phyloP scores from a whole-genome alignment of 2,113 vertebrate species.

The Barbus barbus region DNA sequence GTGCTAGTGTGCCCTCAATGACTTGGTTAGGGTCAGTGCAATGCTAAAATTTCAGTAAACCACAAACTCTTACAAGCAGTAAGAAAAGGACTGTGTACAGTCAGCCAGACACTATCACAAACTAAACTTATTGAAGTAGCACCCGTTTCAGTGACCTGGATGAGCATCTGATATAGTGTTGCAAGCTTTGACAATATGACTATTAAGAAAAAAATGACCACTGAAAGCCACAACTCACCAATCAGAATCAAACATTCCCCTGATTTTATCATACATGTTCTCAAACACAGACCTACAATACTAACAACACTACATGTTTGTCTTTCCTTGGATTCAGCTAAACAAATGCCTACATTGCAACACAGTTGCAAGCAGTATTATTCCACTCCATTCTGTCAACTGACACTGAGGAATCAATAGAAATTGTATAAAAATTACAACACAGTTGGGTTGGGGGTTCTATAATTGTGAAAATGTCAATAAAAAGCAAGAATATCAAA shows the following conservation, averaged over 20 bases:
- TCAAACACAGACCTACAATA: neutral
- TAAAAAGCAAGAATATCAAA: constrained; percentile 10
- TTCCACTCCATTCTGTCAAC: neutral
- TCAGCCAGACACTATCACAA: neutral
- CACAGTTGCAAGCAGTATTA: neutral
- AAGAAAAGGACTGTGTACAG: neutral
- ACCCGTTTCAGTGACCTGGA: too few species aligned
- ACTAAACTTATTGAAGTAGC: neutral
- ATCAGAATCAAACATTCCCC: too few species aligned
- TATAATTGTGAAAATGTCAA: constrained; percentile 33
- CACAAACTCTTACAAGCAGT: too few species aligned
- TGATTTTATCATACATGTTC: neutral
- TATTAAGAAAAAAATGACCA: too few species aligned
- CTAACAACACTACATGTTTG: neutral
- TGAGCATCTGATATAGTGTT: too few species aligned
- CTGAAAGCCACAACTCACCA: too few species aligned
- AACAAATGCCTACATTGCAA: neutral
- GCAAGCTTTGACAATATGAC: too few species aligned
- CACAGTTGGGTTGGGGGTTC: constrained; percentile 50
- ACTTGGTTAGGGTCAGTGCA: too few species aligned
- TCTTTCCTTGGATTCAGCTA: neutral
- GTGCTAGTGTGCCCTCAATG: too few species aligned
- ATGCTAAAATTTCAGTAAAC: too few species aligned
- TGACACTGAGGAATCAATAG: constrained; percentile 43
- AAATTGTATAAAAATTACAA: constrained; percentile 49